These are phyloP conservation scores for Chaetodon trifascialis DNA, from an alignment of 2,113 vertebrate species.

Conservation along the genomic window DNA sequence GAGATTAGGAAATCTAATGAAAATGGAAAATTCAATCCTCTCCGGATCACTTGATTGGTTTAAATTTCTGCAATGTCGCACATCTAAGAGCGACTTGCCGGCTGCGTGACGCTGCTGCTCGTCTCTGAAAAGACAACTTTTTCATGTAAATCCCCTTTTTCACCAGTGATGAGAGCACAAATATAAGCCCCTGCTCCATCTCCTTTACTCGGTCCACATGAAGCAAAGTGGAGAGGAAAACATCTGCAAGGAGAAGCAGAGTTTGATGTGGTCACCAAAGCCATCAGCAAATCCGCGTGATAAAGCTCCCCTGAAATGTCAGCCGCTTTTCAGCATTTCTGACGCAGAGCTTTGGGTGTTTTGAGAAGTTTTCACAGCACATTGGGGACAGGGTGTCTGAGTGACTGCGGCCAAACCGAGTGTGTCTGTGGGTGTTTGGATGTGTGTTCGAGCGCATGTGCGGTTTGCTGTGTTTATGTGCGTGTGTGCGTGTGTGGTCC, in stretches of 20 bases:
- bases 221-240: slow-evolving; percentile 27
- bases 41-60: slow-evolving; percentile 16
- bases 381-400: slow-evolving; percentile 56
- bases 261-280: slow-evolving; percentile 42
- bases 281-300: slow-evolving; percentile 30
- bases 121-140: slow-evolving; percentile 12
- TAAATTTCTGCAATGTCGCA: not conserved
- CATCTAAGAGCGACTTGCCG: slow-evolving; percentile 6
- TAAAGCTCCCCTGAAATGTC: slow-evolving; percentile 43
- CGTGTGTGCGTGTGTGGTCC: slow-evolving; percentile 70
- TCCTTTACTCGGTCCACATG: slow-evolving; percentile 9
- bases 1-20: slow-evolving; percentile 19
- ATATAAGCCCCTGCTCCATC: slow-evolving; percentile 12
- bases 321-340: slow-evolving; percentile 42
- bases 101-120: slow-evolving; percentile 5
- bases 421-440: slow-evolving; percentile 70
- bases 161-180: slow-evolving; percentile 9
- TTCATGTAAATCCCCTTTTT: slow-evolving; percentile 33
- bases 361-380: slow-evolving; percentile 59
- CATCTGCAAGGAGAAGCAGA: slow-evolving; percentile 23
- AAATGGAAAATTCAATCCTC: slow-evolving; percentile 29
- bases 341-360: slow-evolving; percentile 43
- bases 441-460: slow-evolving; percentile 58
- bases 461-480: slow-evolving; percentile 61
- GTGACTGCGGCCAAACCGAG: slow-evolving; percentile 56